phyloP scores from a whole-genome alignment of 2,888 invertebrate genomes.

The Argyresthia goedartella region DNA sequence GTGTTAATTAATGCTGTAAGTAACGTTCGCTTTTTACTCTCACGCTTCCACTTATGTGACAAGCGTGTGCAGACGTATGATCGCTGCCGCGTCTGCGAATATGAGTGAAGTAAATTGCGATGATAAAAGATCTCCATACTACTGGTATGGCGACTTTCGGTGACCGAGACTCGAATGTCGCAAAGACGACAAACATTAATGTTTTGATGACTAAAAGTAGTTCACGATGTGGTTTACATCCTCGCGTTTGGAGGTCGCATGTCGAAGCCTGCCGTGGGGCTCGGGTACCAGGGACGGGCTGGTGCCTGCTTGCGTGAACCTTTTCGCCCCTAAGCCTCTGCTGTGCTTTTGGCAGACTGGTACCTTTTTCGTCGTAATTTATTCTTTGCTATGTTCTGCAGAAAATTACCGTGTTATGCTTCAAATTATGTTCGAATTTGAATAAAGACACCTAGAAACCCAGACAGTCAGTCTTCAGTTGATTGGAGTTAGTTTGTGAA shows the following conservation, averaged over 20 bases:
- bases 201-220: neutral
- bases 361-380: conserved; percentile 3
- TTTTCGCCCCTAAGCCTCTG: conserved; percentile 17
- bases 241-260: conserved; percentile 42
- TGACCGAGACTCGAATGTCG: too few relatives aligned
- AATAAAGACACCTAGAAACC: too few relatives aligned
- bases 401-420: too few relatives aligned
- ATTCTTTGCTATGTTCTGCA: too few relatives aligned
- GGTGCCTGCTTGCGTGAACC: conserved; percentile 43
- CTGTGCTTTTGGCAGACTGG: conserved; percentile 14
- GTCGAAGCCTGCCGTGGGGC: conserved; percentile 33
- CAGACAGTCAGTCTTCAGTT: too few relatives aligned
- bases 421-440: too few relatives aligned
- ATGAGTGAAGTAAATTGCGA: too few relatives aligned
- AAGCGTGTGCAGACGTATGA: conserved; percentile 6
- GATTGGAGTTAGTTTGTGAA: too few relatives aligned
- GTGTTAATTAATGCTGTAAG: conserved; percentile 25
- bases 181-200: neutral
- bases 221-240: neutral
- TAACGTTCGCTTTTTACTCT: conserved; percentile 35
- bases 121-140: too few relatives aligned
- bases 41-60: conserved; percentile 39
- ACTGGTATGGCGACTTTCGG: too few relatives aligned
- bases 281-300: conserved; percentile 47
- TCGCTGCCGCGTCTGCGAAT: neutral